phyloP scores from a whole-genome alignment of 1,140 invertebrate genomes.

The Cotesia vestalis region DNA sequence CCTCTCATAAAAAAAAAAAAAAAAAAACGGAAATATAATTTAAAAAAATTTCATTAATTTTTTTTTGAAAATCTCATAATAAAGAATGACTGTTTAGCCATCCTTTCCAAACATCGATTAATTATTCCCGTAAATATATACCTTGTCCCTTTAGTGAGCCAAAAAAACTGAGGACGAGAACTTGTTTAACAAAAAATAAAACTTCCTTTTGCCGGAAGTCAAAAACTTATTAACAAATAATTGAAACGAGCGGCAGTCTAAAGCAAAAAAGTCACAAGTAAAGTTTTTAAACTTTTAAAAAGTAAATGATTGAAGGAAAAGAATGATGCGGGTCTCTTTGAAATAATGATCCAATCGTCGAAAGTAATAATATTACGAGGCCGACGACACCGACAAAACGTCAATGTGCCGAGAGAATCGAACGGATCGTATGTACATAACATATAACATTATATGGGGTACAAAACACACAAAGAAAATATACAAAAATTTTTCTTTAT shows the following conservation, averaged over 20 bases:
- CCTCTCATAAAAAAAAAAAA: neutral
- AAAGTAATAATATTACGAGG: neutral
- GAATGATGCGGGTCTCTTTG: constrained; percentile 7
- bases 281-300: neutral
- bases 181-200: too few species aligned
- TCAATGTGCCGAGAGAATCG: neutral
- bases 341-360: constrained; percentile 11
- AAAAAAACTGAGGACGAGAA: too few species aligned
- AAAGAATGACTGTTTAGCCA: too few species aligned
- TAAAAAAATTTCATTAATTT: too few species aligned
- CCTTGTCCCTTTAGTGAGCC: too few species aligned
- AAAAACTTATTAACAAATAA: neutral
- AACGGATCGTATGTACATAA: too few species aligned
- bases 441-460: neutral
- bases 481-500: constrained; percentile 10
- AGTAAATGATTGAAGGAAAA: neutral
- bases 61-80: too few species aligned
- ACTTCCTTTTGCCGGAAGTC: neutral
- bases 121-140: too few species aligned
- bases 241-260: too few species aligned
- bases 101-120: too few species aligned
- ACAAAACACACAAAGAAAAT: constrained; percentile 13
- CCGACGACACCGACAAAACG: neutral
- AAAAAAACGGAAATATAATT: too few species aligned
- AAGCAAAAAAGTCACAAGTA: neutral